phyloP scores from a whole-genome alignment of 2,888 invertebrate genomes.

The Escarpia spicata region DNA sequence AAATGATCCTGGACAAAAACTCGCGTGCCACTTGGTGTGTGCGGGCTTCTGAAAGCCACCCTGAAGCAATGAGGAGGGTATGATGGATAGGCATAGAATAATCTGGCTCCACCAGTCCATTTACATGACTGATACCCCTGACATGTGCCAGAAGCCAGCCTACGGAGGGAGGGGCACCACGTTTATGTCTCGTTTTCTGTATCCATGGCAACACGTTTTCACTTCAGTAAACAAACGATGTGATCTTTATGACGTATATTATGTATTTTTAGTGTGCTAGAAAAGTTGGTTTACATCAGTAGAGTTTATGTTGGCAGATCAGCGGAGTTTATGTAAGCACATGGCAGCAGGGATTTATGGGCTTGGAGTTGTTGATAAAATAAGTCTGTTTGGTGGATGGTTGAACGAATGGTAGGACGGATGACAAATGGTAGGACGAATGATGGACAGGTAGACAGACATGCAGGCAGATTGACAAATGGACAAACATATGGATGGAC shows the following conservation, averaged over 20 bases:
- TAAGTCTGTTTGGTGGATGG: not conserved
- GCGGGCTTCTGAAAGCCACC: not conserved
- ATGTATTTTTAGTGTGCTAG: not conserved
- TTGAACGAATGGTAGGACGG: too few relatives aligned
- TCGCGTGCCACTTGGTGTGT: not conserved
- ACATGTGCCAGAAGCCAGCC: not conserved
- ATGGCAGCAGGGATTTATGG: not conserved
- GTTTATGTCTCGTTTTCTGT: conserved; percentile 14
- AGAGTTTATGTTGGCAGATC: not conserved
- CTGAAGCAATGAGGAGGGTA: not conserved
- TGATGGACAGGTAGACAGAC: too few relatives aligned
- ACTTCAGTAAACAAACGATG: not conserved
- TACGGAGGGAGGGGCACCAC: not conserved
- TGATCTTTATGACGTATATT: not conserved
- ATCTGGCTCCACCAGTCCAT: conserved; percentile 16
- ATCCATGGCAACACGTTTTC: conserved; percentile 12
- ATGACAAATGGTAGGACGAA: too few relatives aligned
- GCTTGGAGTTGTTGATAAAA: not conserved
- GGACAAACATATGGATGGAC: not conserved
- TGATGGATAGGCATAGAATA: not conserved
- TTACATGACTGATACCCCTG: not conserved
- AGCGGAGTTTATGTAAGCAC: not conserved
- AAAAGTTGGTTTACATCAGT: not conserved
- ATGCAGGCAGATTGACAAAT: not conserved
- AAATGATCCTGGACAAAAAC: not conserved